These are phyloP conservation scores for Clitarchus hookeri DNA, from an alignment of 2,888 invertebrate species.

Conservation along the genomic window DNA sequence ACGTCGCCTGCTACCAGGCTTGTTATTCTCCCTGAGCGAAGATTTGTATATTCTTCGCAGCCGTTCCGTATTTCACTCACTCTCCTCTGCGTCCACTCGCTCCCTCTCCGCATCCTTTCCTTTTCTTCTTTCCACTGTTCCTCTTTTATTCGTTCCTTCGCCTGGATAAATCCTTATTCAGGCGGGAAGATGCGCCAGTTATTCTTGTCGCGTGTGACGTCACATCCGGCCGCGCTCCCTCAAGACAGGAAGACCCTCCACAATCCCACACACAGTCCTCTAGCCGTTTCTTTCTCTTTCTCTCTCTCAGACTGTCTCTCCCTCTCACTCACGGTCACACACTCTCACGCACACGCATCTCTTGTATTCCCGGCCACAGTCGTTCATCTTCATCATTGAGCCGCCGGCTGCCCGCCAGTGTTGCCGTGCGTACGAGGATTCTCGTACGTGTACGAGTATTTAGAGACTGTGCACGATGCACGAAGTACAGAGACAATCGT, in stretches of 20 bases:
- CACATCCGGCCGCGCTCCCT: slow-evolving; percentile 6
- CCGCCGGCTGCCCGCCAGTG: no score
- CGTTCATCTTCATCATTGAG: slow-evolving; percentile 6
- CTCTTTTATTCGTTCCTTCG: neutral
- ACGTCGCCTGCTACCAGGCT: neutral
- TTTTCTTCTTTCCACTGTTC: neutral
- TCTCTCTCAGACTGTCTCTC: neutral
- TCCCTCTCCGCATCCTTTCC: neutral
- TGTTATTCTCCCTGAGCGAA: slow-evolving; percentile 1
- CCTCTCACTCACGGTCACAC: neutral
- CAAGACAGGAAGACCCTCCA: neutral
- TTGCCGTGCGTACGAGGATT: no score
- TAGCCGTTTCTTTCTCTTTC: neutral
- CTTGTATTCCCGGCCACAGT: neutral
- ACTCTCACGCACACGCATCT: no score
- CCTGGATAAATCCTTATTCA: slow-evolving; percentile 21
- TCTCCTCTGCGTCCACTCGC: neutral
- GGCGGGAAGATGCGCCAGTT: slow-evolving; percentile 19
- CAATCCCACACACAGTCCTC: neutral
- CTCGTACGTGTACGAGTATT: no score
- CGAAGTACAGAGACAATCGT: no score
- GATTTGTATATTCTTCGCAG: neutral
- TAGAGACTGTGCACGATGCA: no score
- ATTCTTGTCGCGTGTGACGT: slow-evolving; percentile 18
- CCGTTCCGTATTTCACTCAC: neutral